Evolutionary conservation across 2,797 vertebrate genomes (phyloP), one percentile per base, ranked within the genome.

Genomic region (Karalla daura): DNA sequence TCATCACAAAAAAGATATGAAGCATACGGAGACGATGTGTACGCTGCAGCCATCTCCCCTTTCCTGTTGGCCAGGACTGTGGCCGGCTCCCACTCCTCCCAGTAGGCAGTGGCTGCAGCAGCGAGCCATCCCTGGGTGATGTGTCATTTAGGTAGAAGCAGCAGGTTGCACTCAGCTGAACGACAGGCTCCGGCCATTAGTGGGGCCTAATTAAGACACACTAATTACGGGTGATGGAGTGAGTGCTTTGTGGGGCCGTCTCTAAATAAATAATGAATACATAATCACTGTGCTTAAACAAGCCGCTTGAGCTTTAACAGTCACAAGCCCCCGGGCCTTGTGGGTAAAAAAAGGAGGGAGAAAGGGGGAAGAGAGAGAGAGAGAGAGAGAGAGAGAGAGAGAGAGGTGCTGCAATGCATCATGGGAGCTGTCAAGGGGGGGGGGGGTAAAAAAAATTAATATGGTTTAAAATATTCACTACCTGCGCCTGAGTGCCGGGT

Each of bases 181-280:
- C 76, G 85, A 80, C 84, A 90, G n/a, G 84, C 89, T 90, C 59
- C 20, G 86, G 90, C 83, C 89, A 88, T 20, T 63, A 88, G 86
- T 84, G 23, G 83, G 75, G 60, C 79, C 91, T 92, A 93, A 92
- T 94, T 91, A 93, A 88, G 90, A 85, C 75, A 71, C 82, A 25
- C 84, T 94, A 94, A 96, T 93, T 93, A 95, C 50, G 68, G 74
- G 80, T 84, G 91, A 94, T 88, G 83, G 92, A 94, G 86, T 86
- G 86, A 76, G 74, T 74, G 58, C 79, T 90, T 72, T 81, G 78
- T 76, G 76, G 65, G 87, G 81, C 58, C 60, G 39, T 56, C 49
- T 52, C 84, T 90, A 90, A 91, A 74, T 80, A 84, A 86, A 89
- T 87, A 91, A 92, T 88, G 83, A 90, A 90, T 86, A 87, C 84